Evolutionary conservation across 2,797 vertebrate species (phyloP).

Genomic region (Perodicticus potto): DNA sequence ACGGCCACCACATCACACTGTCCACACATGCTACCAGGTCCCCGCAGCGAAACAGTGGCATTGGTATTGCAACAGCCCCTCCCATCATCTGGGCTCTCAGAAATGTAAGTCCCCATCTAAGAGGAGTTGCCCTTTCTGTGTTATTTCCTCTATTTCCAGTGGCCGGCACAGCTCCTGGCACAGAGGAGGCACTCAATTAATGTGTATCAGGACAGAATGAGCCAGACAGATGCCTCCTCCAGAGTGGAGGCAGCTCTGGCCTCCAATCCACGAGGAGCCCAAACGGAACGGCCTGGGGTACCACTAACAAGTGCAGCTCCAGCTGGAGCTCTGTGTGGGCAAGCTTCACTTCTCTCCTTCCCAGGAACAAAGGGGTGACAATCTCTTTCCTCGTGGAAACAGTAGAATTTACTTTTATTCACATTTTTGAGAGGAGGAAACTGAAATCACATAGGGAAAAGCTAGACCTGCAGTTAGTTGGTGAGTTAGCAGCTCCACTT

Average conservation of each 20-base stretch:
- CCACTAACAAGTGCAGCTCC: background rate
- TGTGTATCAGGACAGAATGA: background rate
- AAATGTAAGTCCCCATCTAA: background rate
- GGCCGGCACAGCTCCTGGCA: background rate
- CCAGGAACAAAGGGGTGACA: background rate
- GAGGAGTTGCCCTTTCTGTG: background rate
- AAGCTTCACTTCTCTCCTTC: background rate
- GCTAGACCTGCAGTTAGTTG: background rate
- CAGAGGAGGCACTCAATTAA: background rate
- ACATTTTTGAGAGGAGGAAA: background rate
- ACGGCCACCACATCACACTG: background rate
- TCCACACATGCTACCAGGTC: background rate
- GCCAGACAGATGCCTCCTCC: background rate
- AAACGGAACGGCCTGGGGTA: background rate
- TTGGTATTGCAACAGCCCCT: background rate
- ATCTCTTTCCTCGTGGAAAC: constrained; percentile 9
- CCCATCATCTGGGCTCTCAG: background rate
- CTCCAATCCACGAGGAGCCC: background rate
- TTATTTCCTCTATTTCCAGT: background rate
- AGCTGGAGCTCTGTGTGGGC: background rate
- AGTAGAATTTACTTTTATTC: background rate
- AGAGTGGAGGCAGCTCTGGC: background rate
- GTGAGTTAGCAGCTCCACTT: background rate
- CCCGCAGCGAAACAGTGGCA: background rate
- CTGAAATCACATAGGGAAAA: background rate